Base-by-base conservation (phyloP, 2,113 vertebrate genomes). In the Hippoglossus stenolepis region DNA sequence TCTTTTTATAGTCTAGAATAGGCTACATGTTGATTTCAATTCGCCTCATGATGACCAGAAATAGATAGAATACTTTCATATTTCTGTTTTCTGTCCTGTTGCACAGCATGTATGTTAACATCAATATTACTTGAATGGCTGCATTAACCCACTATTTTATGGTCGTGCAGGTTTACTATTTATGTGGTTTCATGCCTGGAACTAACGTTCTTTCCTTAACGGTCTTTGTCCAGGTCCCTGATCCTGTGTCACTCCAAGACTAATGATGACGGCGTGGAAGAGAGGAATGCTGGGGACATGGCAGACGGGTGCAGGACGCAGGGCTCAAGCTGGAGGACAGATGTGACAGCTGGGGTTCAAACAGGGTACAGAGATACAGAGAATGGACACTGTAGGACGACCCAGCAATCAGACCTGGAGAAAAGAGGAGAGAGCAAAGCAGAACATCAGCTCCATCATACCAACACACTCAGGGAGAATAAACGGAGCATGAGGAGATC, bases 201-300 rank as follows among this genome's bases (percentile, higher is more conserved):
- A 62, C 12, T 75, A 28, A 59, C 65, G 17, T 17, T 51, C 6
- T 15, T 15, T 51, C 4, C 62, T 23, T 43, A 2, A 11, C 28
- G 21, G n/a, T 91, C 94, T 45, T 82, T 95, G 64, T 95, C 95
- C 28, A 95, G 96, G 58, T 97, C 97, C 3, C 93, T 99, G 53
- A 95, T 97, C 59, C 94, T 98, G 45, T 99, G 97, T 73, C 95
- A 95, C 11, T 93, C 95, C 14, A 95, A 92, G 87, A 94, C 77
- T 65, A 96, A 92, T 0, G 97, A 98, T 0, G 97, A 97, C 0
- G 82, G 94, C 66, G 94, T 93, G 0, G 96, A 97, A 0, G 96
- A 96, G 79, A 95, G 91, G 69, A 92, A 85, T 21, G 79, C 92
- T 0, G 89, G 92, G 5, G 83, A 93, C 8, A 85, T 61, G n/a